Evolutionary conservation across 92 coral and sea anemone species (phyloP), one percentile per base, ranked within the genome.

Genomic region (Actinostola sp.): DNA sequence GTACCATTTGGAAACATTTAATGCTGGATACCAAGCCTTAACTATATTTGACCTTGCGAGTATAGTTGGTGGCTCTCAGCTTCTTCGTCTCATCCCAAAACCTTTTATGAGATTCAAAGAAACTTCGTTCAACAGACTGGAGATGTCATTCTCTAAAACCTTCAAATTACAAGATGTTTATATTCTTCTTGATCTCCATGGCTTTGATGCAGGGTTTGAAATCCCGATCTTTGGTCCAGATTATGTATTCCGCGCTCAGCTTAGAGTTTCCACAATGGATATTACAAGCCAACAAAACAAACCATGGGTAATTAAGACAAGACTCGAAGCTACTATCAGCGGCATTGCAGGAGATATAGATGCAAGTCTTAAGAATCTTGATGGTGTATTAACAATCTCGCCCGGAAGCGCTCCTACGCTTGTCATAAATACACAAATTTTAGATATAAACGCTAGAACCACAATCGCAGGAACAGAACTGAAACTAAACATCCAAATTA

Each of bases 191-290:
- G 68, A 66, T 53, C 81, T 84, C 28, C 48, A 84, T 21, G 89
- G 85, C 10, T 64, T 84, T 27, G 85, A 84, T 45, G 85, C 68
- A 1, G 89, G 89, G 0, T 84, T 84, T 53, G 23, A 73, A 25
- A 71, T 84, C 32, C 85, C 89, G 2, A 75, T 84, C 11, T 86
- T 84, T 26, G 35, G 74, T 65, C 76, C 81, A 41, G 36, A 74
- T 4, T 72, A 73, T 42, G 23, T 64, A 0, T 72, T 84, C 15
- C 84, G 67, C 10, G 82, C 85, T 34, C 41, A 43, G 12, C 81
- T 84, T 9, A 55, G 23, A 30, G 89, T 84, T 41, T 64, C 71
- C 29, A 49, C 68, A 31, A 0, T 84, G 49, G 68, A 72, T 8
- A 61, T 84, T 32, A 21, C 27, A 36, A 30, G 4, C 2, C 17